phyloP scores from a whole-genome alignment of 2,888 invertebrate genomes.

The Phragmatobia fuliginosa region DNA sequence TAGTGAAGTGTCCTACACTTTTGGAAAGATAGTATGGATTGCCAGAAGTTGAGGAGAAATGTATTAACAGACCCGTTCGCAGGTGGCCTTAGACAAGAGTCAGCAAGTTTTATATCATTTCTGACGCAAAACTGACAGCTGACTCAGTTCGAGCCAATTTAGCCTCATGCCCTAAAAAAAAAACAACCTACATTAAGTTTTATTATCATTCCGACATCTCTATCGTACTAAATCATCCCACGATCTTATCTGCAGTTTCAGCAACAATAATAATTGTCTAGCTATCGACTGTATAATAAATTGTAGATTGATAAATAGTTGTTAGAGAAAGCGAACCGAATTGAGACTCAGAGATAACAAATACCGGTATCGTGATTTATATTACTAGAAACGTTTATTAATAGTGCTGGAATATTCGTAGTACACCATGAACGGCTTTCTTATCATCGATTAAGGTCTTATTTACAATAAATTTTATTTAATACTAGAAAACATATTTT shows the following conservation, averaged over 20 bases:
- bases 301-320: slow-evolving; percentile 37
- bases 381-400: slow-evolving; percentile 18
- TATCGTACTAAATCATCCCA: slow-evolving; percentile 12
- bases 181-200: neutral
- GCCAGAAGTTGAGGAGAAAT: no score
- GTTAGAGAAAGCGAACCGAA: slow-evolving; percentile 36
- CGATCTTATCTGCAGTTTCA: slow-evolving; percentile 24
- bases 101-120: no score
- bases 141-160: neutral
- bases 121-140: neutral
- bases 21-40: no score
- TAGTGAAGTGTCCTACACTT: neutral
- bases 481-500: neutral
- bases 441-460: neutral
- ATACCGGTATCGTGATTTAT: slow-evolving; percentile 33
- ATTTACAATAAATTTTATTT: neutral
- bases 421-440: neutral
- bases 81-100: no score
- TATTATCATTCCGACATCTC: neutral
- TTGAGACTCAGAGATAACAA: slow-evolving; percentile 23
- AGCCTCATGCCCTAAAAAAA: neutral
- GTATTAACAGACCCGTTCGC: no score
- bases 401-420: slow-evolving; percentile 12
- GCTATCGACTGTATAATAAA: slow-evolving; percentile 35
- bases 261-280: slow-evolving; percentile 36